Percentiles rank a stretch among this genome's conserved stretches.
Evolutionary conservation across 2,888 invertebrate genomes (phyloP).

Genomic region (Cerceris ruficornis): DNA sequence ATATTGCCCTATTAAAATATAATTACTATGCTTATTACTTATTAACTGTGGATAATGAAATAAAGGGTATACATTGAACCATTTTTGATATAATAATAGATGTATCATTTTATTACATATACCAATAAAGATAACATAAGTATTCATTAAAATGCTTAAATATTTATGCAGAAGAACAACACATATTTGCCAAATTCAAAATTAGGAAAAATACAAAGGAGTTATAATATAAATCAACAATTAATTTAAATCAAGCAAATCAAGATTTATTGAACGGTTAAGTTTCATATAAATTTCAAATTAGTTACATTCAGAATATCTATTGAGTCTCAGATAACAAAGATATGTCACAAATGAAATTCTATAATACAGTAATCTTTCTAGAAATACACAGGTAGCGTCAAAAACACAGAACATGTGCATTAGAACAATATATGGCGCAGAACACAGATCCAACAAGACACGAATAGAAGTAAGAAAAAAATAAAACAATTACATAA

Average conservation of each 20-base stretch:
- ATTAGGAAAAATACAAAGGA: too few relatives aligned
- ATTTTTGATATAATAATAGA: too few relatives aligned
- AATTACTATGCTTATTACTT: background rate
- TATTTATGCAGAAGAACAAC: too few relatives aligned
- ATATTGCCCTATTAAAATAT: background rate
- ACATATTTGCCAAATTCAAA: too few relatives aligned
- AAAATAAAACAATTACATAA: slow-evolving; percentile 23
- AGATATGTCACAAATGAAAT: background rate
- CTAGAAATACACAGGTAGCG: too few relatives aligned
- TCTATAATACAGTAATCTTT: background rate
- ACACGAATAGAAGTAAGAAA: background rate
- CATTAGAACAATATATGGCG: too few relatives aligned
- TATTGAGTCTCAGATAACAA: background rate
- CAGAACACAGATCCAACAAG: background rate
- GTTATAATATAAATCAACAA: background rate
- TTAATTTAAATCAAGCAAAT: background rate
- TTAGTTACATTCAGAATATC: too few relatives aligned
- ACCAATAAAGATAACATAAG: background rate
- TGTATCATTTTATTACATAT: background rate
- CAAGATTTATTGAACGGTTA: too few relatives aligned
- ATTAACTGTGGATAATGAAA: background rate
- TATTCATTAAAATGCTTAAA: too few relatives aligned
- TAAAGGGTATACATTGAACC: background rate
- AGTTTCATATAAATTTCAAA: too few relatives aligned
- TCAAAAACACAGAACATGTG: too few relatives aligned